These are phyloP conservation scores for Solea solea DNA, from an alignment of 2,113 vertebrate genomes.

Conservation along the genomic window DNA sequence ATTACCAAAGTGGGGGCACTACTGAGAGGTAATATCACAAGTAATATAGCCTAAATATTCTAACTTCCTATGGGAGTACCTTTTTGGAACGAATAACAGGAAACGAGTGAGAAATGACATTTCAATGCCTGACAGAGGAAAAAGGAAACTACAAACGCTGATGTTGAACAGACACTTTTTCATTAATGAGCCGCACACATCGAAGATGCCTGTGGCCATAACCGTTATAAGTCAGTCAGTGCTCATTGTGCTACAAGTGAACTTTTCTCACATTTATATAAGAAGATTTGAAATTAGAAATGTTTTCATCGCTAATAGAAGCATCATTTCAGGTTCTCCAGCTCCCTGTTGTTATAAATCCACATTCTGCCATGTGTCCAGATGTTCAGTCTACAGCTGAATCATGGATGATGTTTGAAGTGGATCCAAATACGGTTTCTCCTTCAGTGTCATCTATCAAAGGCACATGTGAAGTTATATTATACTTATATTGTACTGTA, in stretches of 20 bases:
- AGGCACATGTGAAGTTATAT: too few species aligned
- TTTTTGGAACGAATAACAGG: slow-evolving; percentile 30
- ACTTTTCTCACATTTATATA: slow-evolving; percentile 1
- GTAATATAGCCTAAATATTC: slow-evolving; percentile 17
- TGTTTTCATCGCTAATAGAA: slow-evolving; percentile 2
- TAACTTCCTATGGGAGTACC: neutral
- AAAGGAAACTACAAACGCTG: slow-evolving; percentile 17
- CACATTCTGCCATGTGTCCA: too few species aligned
- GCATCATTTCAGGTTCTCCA: slow-evolving; percentile 1
- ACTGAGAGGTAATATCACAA: slow-evolving; percentile 12
- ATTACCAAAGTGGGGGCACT: too few species aligned
- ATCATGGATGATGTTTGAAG: neutral
- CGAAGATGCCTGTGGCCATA: slow-evolving; percentile 33
- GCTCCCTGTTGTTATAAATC: too few species aligned
- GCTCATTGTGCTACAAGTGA: slow-evolving; percentile 2
- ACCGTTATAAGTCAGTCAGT: slow-evolving; percentile 35
- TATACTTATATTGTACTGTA: neutral
- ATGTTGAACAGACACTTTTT: slow-evolving; percentile 35
- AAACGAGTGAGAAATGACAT: slow-evolving; percentile 32
- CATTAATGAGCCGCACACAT: slow-evolving; percentile 40
- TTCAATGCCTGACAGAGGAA: slow-evolving; percentile 34
- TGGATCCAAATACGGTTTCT: neutral
- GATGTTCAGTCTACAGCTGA: too few species aligned
- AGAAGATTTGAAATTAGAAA: slow-evolving; percentile 9
- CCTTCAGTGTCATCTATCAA: too few species aligned